Base-by-base conservation (phyloP, 2,797 vertebrate species). In the Furcifer pardalis region DNA sequence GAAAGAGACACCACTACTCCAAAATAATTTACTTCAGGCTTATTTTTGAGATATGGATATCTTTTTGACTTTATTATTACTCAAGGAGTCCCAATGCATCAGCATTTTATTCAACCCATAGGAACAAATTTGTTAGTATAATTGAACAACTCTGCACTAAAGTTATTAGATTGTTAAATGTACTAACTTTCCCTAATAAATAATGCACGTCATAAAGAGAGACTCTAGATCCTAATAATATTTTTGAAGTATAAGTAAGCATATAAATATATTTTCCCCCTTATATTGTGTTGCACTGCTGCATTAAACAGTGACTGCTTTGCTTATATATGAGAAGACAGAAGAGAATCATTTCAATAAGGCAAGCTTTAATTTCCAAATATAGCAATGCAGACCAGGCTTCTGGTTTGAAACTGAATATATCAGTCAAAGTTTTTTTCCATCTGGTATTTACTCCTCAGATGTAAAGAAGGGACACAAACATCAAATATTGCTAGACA, bases 91-190 rank as follows among this genome's bases (percentile, higher is more conserved):
- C 15, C 13, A 12, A 52, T 25, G 60, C 2, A 40, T 2, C 60
- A 82, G 1, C 9, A 4, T 78, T 87, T 21, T 73, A 69, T 37
- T 78, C 7, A 77, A 2, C n/a, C 46, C 82, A 85, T 75, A 81
- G n/a, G 15, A 0, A 52, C 0, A 5, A 40, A 79, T 74, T 0
- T 19, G 23, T 52, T 86, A 0, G 66, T 71, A 56, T 71, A 21
- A 15, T 65, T 84, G 66, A 84, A 65, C 5, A 15, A 42, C 32
- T 82, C 60, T 49, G 10, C 30, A 19, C 21, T 13, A 40, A 75
- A 59, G 62, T 69, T 9, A 35, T 17, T 49, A 13, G 35, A 32
- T 19, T 52, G n/a, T 12, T 62, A 15, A 72, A 40, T 52, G 62
- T 44, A 78, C 13, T 79, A 71, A 35, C n/a, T 46, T 71, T 59